Evolutionary conservation across 1,140 invertebrate genomes (phyloP), one percentile per base, ranked within the genome.

Genomic region (Acromyrmex heyeri): DNA sequence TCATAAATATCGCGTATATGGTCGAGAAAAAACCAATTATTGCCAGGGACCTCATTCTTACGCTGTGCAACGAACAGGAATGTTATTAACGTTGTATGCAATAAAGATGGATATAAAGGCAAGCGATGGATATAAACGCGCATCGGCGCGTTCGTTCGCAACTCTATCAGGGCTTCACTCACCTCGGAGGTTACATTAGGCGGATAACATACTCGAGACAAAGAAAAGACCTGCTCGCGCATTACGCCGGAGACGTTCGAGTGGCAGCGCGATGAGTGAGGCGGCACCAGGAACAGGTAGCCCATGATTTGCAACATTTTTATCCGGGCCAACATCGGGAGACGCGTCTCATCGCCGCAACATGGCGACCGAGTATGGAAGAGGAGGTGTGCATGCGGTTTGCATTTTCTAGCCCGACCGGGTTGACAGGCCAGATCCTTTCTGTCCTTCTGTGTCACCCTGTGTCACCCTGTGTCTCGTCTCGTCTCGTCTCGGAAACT

Each of bases 301-400:
- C 91, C 93, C 92, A 93, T 95, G 94, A 95, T 95, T 94, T 94
- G 95, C 95, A 95, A 93, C 87, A 95, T 95, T 94, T 95, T 93
- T 93, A 90, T 94, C 94, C 91, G 62, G 70, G 64, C 77, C 69
- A 53, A 88, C 87, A 94, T 94, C 93, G 85, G 65, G 87, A 78
- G 75, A 30, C 67, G 50, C 61, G 50, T 44, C 61, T 78, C 59
- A 4, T 44, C 61, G 62, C 73, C 50, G 27, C 34, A 55, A 34
- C 59, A 34, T 62, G 83, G 44, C 88, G 85, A 72, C 34, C 65
- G 77, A 38, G 59, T 55, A 59, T 76, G 50, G 50, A 85, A 30
- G 55, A 44, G 65, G 65, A 48, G 38, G 57, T 67, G 57, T 67
- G 24, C 67, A 21, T 75, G 48, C 69, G 85, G 79, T 83, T 83